A percentile compares a stretch with the other conserved stretches of the same genome.
Conservation (phyloP, 2,888 invertebrate genomes). For the Hydriomena furcata region DNA sequence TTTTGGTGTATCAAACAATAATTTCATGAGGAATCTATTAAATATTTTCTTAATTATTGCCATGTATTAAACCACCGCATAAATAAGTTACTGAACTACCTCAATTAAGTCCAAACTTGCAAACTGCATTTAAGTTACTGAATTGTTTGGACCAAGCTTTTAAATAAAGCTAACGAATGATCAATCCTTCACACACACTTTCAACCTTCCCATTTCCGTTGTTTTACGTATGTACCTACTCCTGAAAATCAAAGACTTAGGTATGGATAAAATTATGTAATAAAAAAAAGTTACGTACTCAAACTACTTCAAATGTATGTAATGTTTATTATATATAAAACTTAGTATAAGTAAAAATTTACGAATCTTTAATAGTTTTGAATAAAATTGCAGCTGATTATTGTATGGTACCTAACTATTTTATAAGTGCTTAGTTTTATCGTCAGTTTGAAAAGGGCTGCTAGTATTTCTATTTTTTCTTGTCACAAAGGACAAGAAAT, state of each 20-base stretch:
- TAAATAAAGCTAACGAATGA: background rate
- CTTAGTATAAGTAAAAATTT: background rate
- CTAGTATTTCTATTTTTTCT: too few relatives aligned
- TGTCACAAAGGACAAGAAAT: too few relatives aligned
- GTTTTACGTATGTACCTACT: background rate
- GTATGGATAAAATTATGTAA: background rate
- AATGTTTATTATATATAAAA: background rate
- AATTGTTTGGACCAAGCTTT: background rate
- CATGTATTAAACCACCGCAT: conserved; percentile 7
- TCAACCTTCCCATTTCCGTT: background rate
- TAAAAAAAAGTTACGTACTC: background rate
- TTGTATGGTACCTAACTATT: too few relatives aligned
- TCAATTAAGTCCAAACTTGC: conserved; percentile 10
- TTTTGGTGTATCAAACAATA: too few relatives aligned
- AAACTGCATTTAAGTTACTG: background rate
- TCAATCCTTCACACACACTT: background rate
- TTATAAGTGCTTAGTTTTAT: too few relatives aligned
- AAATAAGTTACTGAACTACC: conserved; percentile 18
- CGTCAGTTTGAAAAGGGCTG: too few relatives aligned
- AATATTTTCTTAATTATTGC: background rate
- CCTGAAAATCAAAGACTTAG: conserved; percentile 11
- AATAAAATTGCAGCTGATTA: too few relatives aligned
- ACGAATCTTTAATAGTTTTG: too few relatives aligned
- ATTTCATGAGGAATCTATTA: background rate
- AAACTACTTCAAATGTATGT: background rate